Conservation (phyloP, 2,797 vertebrate genomes). For the Siniperca obscura region DNA sequence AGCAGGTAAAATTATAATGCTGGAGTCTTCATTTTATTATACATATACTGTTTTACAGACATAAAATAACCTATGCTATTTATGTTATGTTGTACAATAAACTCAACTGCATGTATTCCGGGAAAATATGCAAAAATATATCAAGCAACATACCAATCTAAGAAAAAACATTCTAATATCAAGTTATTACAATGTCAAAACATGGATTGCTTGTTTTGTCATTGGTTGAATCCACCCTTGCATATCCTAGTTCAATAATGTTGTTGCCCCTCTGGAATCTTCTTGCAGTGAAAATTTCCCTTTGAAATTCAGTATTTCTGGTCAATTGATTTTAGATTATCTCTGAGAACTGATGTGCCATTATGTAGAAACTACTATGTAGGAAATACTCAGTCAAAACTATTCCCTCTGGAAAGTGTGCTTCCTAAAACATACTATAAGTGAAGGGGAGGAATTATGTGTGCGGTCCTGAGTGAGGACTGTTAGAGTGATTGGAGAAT, state of each 20-base stretch:
- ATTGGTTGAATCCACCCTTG: background rate
- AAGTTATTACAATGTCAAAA: slow-evolving; percentile 1
- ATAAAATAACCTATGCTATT: background rate
- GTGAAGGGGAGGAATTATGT: background rate
- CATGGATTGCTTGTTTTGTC: slow-evolving; percentile 26
- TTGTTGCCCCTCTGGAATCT: slow-evolving; percentile 45
- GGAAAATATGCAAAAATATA: slow-evolving; percentile 7
- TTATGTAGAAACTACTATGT: slow-evolving; percentile 46
- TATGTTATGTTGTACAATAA: background rate
- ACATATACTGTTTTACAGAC: background rate
- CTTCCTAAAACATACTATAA: slow-evolving; percentile 10
- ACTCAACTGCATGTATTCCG: background rate
- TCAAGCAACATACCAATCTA: background rate
- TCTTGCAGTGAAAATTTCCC: slow-evolving; percentile 53
- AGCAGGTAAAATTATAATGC: slow-evolving; percentile 9
- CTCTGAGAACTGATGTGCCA: slow-evolving; percentile 62
- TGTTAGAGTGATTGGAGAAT: slow-evolving; percentile 15
- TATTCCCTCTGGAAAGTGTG: background rate
- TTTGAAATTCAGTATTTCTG: slow-evolving; percentile 66
- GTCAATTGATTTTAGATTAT: slow-evolving; percentile 81
- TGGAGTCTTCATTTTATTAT: background rate
- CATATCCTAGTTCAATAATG: slow-evolving; percentile 41
- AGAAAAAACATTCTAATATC: background rate
- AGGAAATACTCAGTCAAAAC: slow-evolving; percentile 2
- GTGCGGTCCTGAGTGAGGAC: slow-evolving; percentile 12